A percentile compares a stretch with the other conserved stretches of the same genome.
phyloP scores from a whole-genome alignment of 2,888 invertebrate species.

The Hydrotaea cyrtoneurina region DNA sequence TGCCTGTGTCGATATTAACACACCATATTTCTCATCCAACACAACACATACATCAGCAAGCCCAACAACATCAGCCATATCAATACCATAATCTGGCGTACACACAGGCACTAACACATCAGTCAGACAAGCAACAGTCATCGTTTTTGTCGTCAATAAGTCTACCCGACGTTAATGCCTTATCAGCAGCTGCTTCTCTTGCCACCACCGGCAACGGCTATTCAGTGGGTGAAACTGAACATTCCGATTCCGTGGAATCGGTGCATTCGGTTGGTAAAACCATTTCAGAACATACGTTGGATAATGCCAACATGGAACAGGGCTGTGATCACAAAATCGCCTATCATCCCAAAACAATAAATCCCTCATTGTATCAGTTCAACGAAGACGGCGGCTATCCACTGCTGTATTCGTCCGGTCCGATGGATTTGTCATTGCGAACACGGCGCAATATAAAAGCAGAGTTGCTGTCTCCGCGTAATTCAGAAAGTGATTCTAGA shows the following conservation, averaged over 20 bases:
- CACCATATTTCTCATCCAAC: conserved; percentile 71
- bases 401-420: conserved; percentile 66
- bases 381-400: conserved; percentile 57
- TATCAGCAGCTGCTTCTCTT: conserved; percentile 68
- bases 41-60: conserved; percentile 63
- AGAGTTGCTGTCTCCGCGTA: neutral
- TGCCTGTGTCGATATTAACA: conserved; percentile 74
- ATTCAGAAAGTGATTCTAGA: conserved; percentile 54
- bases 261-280: conserved; percentile 17
- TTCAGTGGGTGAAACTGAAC: conserved; percentile 59
- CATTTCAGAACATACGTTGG: conserved; percentile 16
- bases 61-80: conserved; percentile 69
- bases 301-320: neutral
- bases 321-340: neutral
- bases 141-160: conserved; percentile 74
- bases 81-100: conserved; percentile 68
- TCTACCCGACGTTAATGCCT: conserved; percentile 70
- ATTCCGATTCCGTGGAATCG: conserved; percentile 47
- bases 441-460: conserved; percentile 68
- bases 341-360: neutral
- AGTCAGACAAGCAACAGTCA: conserved; percentile 58
- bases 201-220: conserved; percentile 65
- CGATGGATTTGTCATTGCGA: conserved; percentile 79
- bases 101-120: conserved; percentile 66
- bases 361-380: conserved; percentile 29